Evolutionary conservation across 2,113 vertebrate genomes (phyloP), one percentile per base, ranked within the genome.

Genomic region (Electrona antarctica): DNA sequence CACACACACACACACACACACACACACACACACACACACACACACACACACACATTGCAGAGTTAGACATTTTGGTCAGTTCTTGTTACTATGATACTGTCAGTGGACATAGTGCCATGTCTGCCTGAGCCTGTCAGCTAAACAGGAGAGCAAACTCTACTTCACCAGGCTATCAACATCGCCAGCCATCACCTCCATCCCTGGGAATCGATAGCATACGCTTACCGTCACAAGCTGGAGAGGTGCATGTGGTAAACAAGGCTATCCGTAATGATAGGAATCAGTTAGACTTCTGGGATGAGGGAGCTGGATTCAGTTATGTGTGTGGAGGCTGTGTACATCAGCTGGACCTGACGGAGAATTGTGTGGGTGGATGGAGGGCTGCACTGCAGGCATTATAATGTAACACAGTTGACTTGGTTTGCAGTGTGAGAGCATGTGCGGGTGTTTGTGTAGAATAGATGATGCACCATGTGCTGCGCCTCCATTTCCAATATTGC

Each of bases 401-500:
- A 82, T 64, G 60, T 73, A 82, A 75, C 78, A 82, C 77, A 73
- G 71, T 81, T 62, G 55, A 81, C 76, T 77, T 75, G 75, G 59
- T 78, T 46, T 67, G 80, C 67, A 76, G 57, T 78, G 74, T 84
- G 76, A 8, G 64, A 76, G 77, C 71, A 78, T 90, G 84, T 86
- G 83, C 69, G 76, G 77, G 80, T 87, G 86, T 89, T 84, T 76
- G 77, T 87, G 72, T 80, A 65, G 71, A 87, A 70, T 80, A 65
- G 71, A 87, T 85, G 78, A 84, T 86, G 77, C 80, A 82, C 77
- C 80, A 82, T 86, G 88, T 80, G 77, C 74, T 87, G 68, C 84
- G 81, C 82, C 84, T 91, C 87, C 87, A 89, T 85, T 92, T 90
- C 78, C 79, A 87, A 81, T 84, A 85, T 87, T 79, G 77, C 82